phyloP scores from a whole-genome alignment of 1,140 invertebrate genomes.

The Himalopsyche phryganea region DNA sequence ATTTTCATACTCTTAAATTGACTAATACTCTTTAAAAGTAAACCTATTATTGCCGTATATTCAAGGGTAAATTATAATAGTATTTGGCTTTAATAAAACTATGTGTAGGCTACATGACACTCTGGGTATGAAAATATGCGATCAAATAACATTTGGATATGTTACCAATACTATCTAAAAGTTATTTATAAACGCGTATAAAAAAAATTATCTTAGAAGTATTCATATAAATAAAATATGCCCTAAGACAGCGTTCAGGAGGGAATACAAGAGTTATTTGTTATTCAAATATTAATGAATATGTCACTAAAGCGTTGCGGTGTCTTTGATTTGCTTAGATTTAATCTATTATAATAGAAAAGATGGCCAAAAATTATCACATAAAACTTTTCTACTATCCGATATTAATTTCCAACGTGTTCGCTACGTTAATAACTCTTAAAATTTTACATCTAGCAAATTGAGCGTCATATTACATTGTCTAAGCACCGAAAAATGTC shows the following conservation, averaged over 20 bases:
- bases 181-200: no score
- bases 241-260: background rate
- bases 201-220: background rate
- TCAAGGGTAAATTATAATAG: no score
- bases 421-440: background rate
- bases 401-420: background rate
- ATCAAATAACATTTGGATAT: no score
- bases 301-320: conserved; percentile 13
- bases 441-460: background rate
- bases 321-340: conserved; percentile 15
- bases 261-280: background rate
- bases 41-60: no score
- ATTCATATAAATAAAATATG: background rate
- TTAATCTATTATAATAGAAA: conserved; percentile 9
- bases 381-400: background rate
- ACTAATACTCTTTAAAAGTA: no score
- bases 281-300: conserved; percentile 7
- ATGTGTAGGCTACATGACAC: no score
- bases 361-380: conserved; percentile 25
- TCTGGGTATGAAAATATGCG: no score
- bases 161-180: no score
- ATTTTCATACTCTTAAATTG: no score
- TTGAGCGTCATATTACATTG: background rate
- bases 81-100: no score
- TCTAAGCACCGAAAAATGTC: background rate